Percentiles rank a stretch among this genome's conserved stretches.
These are phyloP conservation scores for Cichladusa arquata DNA, from an alignment of 2,113 vertebrate genomes.

Conservation along the genomic window DNA sequence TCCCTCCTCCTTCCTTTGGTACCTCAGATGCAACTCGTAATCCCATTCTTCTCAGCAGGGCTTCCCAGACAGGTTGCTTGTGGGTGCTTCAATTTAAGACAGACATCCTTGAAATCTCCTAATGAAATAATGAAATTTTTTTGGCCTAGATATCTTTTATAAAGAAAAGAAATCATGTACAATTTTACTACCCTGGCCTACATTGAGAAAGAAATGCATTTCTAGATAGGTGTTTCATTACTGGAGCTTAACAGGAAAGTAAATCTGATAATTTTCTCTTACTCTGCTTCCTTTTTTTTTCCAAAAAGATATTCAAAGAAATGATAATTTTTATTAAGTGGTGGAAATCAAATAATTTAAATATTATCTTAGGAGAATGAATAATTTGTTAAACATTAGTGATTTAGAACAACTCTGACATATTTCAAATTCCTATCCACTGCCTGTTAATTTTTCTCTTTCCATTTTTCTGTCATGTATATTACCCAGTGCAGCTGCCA, in stretches of 20 bases:
- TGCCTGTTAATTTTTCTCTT: conserved; percentile 21
- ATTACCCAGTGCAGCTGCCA: neutral
- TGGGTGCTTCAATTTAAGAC: neutral
- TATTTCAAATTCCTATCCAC: neutral
- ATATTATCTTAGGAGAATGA: neutral
- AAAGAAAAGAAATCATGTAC: neutral
- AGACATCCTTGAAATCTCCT: neutral
- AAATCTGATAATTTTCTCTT: neutral
- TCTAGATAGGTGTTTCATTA: neutral
- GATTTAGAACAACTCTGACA: neutral
- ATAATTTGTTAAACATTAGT: neutral
- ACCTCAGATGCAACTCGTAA: rapidly evolving
- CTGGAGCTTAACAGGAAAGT: neutral
- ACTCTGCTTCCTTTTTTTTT: neutral
- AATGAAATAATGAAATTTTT: neutral
- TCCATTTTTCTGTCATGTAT: neutral
- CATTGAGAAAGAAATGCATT: neutral
- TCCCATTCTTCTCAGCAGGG: neutral
- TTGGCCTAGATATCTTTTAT: neutral
- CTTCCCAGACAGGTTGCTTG: neutral
- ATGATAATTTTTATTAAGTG: neutral
- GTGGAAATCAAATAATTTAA: neutral
- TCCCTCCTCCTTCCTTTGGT: neutral
- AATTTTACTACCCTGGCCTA: neutral
- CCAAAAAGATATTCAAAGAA: neutral